Percentiles rank a stretch among this genome's conserved stretches.
phyloP scores from a whole-genome alignment of 2,113 vertebrate genomes.

The Malurus melanocephalus region DNA sequence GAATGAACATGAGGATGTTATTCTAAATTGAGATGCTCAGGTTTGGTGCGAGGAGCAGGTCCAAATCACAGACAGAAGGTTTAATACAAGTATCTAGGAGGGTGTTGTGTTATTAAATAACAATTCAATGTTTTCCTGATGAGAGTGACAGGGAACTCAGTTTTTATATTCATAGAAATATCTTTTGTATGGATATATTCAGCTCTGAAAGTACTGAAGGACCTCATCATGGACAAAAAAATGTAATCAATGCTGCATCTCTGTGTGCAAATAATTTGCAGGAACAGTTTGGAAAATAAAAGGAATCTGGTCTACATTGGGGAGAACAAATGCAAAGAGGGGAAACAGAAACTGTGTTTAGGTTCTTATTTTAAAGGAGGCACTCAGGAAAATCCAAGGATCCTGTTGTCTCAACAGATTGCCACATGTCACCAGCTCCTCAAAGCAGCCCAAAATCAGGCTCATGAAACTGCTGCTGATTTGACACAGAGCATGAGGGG shows the following conservation, averaged over 20 bases:
- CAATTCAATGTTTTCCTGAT: background rate
- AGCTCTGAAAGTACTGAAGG: background rate
- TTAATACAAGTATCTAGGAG: background rate
- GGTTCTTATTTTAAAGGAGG: background rate
- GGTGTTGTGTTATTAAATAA: background rate
- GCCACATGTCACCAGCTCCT: background rate
- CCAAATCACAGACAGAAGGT: background rate
- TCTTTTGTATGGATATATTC: conserved; percentile 20
- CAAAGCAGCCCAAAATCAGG: background rate
- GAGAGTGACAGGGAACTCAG: background rate
- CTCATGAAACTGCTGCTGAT: background rate
- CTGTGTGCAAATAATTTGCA: background rate
- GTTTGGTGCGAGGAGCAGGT: background rate
- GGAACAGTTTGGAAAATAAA: background rate
- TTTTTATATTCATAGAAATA: background rate
- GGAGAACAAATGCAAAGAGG: background rate
- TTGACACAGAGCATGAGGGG: background rate
- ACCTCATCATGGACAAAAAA: background rate
- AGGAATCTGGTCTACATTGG: background rate
- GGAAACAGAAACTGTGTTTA: background rate
- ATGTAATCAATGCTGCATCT: background rate
- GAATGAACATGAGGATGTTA: background rate
- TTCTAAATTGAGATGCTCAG: background rate
- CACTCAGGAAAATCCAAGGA: background rate
- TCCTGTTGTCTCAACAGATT: background rate